Conservation (phyloP, 2,797 vertebrate species). For the Hippoglossus hippoglossus region DNA sequence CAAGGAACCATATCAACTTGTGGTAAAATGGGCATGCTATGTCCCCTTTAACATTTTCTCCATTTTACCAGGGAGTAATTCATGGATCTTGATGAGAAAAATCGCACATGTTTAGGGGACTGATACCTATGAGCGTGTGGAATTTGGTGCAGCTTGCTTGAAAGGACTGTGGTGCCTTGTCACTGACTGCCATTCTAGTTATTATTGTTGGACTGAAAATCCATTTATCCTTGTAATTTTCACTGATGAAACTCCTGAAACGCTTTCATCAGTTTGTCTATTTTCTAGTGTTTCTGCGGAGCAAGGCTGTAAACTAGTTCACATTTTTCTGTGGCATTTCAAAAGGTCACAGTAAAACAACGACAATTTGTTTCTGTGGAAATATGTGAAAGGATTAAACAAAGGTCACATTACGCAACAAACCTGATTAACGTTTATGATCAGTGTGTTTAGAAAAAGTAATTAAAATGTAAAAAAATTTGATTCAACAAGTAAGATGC, state of each 20-base stretch:
- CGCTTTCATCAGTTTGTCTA: not conserved
- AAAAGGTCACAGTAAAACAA: slow-evolving; percentile 45
- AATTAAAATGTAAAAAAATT: not conserved
- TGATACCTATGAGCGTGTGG: no score
- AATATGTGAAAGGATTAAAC: slow-evolving; percentile 16
- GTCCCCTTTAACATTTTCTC: no score
- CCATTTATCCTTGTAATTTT: not conserved
- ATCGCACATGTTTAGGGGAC: no score
- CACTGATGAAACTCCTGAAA: not conserved
- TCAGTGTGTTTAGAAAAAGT: not conserved
- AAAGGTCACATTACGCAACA: slow-evolving; percentile 49
- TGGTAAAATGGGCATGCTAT: no score
- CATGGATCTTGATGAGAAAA: no score
- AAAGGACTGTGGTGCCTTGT: no score
- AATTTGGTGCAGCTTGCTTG: no score
- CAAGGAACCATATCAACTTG: no score
- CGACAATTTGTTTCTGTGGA: slow-evolving; percentile 20
- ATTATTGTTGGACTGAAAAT: not conserved
- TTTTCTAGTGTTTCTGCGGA: not conserved
- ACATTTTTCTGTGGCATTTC: slow-evolving; percentile 21
- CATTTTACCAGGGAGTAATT: no score
- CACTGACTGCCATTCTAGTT: not conserved
- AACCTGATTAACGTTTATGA: slow-evolving; percentile 21
- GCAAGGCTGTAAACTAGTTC: slow-evolving; percentile 9
- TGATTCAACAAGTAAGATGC: not conserved